These are phyloP conservation scores for Coptotermes formosanus DNA, from an alignment of 1,140 invertebrate genomes.

Conservation along the genomic window DNA sequence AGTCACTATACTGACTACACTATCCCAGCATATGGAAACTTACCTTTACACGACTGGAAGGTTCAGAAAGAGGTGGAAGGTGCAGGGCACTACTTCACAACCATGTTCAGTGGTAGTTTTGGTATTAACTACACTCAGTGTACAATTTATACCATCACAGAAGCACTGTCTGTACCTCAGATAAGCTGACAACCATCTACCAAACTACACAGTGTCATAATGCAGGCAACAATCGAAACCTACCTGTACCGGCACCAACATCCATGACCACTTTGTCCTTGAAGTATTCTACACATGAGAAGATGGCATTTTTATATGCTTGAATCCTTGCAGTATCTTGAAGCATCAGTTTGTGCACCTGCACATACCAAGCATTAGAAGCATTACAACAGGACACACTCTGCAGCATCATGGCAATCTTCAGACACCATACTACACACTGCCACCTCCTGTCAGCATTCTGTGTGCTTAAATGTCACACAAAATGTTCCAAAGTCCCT, in stretches of 20 bases:
- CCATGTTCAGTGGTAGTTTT: no score
- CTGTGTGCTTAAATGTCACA: no score
- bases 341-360: constrained; percentile 79
- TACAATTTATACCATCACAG: not conserved
- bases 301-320: constrained; percentile 64
- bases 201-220: not conserved
- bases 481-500: no score
- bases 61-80: no score
- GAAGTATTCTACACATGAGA: constrained; percentile 55
- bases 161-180: not conserved
- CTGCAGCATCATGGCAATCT: no score
- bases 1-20: no score
- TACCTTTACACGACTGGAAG: no score
- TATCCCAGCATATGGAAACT: no score
- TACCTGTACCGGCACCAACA: constrained; percentile 84
- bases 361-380: not conserved
- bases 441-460: no score
- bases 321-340: constrained; percentile 63
- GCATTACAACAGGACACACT: not conserved
- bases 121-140: no score
- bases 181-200: not conserved
- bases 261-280: constrained; percentile 69
- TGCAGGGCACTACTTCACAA: no score
- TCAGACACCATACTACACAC: no score
- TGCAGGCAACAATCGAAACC: not conserved